These are phyloP conservation scores for Hemaris fuciformis DNA, from an alignment of 2,888 invertebrate genomes.

Conservation along the genomic window DNA sequence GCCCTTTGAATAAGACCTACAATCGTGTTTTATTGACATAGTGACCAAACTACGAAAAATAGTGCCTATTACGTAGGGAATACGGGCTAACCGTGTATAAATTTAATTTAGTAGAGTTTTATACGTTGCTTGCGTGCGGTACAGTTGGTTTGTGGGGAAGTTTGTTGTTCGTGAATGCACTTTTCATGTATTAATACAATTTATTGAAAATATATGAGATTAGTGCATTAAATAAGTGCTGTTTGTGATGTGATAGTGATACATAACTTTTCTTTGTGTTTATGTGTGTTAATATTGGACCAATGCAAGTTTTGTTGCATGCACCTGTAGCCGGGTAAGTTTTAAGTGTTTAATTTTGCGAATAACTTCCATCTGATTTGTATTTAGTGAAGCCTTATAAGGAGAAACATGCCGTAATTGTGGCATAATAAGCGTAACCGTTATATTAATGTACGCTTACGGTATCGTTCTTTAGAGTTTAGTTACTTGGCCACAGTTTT, in stretches of 20 bases:
- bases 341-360: conserved; percentile 28
- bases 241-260: conserved; percentile 33
- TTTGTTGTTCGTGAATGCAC: conserved; percentile 37
- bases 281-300: conserved; percentile 27
- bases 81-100: neutral
- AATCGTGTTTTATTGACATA: neutral
- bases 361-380: conserved; percentile 18
- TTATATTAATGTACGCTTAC: conserved; percentile 26
- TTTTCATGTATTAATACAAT: conserved; percentile 28
- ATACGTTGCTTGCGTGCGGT: conserved; percentile 32
- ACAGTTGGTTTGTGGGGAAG: conserved; percentile 31
- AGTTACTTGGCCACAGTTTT: conserved; percentile 21
- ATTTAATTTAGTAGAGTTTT: conserved; percentile 3
- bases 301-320: conserved; percentile 40
- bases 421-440: conserved; percentile 28
- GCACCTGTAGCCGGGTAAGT: conserved; percentile 73
- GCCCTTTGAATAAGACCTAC: neutral
- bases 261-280: conserved; percentile 23
- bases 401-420: neutral
- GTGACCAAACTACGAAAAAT: conserved; percentile 20
- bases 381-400: conserved; percentile 9
- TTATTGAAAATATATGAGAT: neutral
- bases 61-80: conserved; percentile 11
- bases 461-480: conserved; percentile 20
- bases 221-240: conserved; percentile 26